Evolutionary conservation across 2,888 invertebrate species (phyloP), one percentile per base, ranked within the genome.

Genomic region (Agonopterix arenella): DNA sequence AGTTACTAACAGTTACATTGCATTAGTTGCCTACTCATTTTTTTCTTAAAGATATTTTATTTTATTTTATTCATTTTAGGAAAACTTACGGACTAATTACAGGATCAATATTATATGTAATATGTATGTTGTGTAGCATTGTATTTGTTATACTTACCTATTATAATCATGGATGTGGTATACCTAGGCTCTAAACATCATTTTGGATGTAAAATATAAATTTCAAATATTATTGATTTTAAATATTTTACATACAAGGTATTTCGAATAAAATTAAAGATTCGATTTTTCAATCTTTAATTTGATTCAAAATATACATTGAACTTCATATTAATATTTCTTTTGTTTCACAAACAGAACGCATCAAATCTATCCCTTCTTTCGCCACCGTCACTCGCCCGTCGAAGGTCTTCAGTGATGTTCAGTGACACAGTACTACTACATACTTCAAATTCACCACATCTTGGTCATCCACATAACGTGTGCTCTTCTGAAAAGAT

Each of bases 401-500:
- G 94, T 11, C 91, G 96, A 11, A 90, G 95, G 48, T 96, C 96
- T 42, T 95, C 95, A 58, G 96, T 96, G 54, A 96, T 96, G 95
- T 96, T 96, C 84, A 96, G 95, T 70, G 96, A 96, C 71, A 94
- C 95, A 38, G 94, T 96, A 10, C 88, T 96, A 42, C 90, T 95
- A 37, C 95, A 96, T 69, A 68, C 78, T 1, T 81, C 83, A 2
- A 82, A 69, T 54, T 69, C 77, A 11, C 79, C 74, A 51, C 80
- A 78, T 52, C 63, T 71, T 4, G 76, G 73, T 0, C 82, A 82
- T 54, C 85, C 85, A 1, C 82, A 84, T 55, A 89, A 89, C 52
- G 91, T 95, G 38, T 95, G 95, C 77, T 95, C 95, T 47, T 95
- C 95, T 43, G 96, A 96, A 76, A 96, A 96, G 79, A 96, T 95